Evolutionary conservation across 2,797 vertebrate species (phyloP), one percentile per base, ranked within the genome.

Genomic region (Salmo trutta): DNA sequence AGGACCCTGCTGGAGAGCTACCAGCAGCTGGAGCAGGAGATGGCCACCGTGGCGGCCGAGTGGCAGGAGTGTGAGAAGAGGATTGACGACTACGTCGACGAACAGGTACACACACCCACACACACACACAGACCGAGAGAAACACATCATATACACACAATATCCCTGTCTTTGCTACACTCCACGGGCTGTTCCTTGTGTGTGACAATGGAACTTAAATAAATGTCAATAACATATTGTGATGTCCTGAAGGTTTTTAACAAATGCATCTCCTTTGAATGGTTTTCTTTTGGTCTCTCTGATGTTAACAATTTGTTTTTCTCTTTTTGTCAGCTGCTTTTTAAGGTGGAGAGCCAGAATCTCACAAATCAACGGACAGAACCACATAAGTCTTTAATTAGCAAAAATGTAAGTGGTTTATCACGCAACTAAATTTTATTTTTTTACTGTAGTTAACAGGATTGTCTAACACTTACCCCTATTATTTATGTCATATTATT

Each of bases 1-100:
- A 94, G 94, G 92, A 95, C 93, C 75, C 92, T 98, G 90, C 93
- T 99, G 80, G 96, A 97, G 91, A 94, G 95, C 88, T 97, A 96
- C 92, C 96, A 96, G 87, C 94, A 92, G 81, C 93, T 98, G 70
- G 96, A 99, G 89, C 96, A 96, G 90, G 96, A 98, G 85, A 97
- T 99, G 96, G 94, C 91, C 53, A 92, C 92, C 1, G 96, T 99
- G 72, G 95, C 97, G 1, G 93, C 94, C 79, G 94, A 97, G 79
- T 99, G 98, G 98, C 94, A 97, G 86, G 96, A 98, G 87, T 99
- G 98, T 89, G 97, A 99, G 90, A 98, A 97, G 90, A 95, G 97
- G 93, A 99, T 99, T 53, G 98, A 99, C 62, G 96, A 98, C 88
- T 99, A 98, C 21, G 97, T 99, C 65, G 98, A 98, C 79, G 97